Evolutionary conservation across 2,797 vertebrate species (phyloP), one percentile per base, ranked within the genome.

Genomic region (Pangasius krempfi): DNA sequence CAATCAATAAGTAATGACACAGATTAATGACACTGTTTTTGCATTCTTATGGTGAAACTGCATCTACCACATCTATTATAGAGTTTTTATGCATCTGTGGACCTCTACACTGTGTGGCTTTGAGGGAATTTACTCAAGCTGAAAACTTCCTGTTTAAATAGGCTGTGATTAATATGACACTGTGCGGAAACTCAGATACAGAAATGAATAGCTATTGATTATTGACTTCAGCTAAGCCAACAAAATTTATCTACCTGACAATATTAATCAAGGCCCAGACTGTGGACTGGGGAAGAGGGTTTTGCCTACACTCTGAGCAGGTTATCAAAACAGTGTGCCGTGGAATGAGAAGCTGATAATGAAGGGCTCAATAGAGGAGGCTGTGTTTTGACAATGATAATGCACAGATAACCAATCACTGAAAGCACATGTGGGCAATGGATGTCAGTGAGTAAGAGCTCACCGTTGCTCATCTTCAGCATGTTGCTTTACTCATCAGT

Each of bases 121-220:
- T 40, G n/a, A 73, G 84, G 66, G 12, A 66, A 80, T 37, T 62
- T 62, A 60, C 76, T 66, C 73, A 60, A 84, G 83, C 70, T 64
- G 88, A 87, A 86, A 54, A 87, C 79, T 56, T 89, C 78, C 87
- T 76, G 72, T 88, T 90, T 87, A 91, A 87, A 89, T 64, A 90
- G 60, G 66, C 52, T 82, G 66, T 88, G 86, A 91, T 89, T 89
- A 89, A 92, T 91, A 83, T 86, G 86, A 89, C 84, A 86, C 81
- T 40, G 83, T 30, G 47, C 25, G 44, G 73, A 90, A 88, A 91
- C 87, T 78, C 60, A 78, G 76, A 47, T 60, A 14, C 76, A 72
- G 84, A 89, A 92, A 92, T 89, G 80, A 90, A 88, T 75, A 87
- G 88, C 86, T 91, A 91, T 92, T 92, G 91, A 92, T 92, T 91